These are phyloP conservation scores for Dendrocincla fuliginosa DNA, from an alignment of 2,797 vertebrate species.

Conservation along the genomic window DNA sequence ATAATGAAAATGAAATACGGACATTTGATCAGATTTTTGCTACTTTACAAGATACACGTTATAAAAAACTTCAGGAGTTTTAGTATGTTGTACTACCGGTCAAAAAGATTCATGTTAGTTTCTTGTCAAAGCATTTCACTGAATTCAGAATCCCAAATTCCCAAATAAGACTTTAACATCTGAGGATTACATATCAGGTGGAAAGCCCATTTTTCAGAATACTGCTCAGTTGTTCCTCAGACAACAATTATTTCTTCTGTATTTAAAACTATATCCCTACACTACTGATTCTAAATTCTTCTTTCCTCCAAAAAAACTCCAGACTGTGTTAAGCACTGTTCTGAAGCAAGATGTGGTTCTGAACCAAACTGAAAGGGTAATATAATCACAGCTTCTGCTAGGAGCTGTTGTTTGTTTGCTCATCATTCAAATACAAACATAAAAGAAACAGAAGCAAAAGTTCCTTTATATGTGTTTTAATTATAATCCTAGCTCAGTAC, in stretches of 20 bases:
- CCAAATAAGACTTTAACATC: not conserved
- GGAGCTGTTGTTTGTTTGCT: not conserved
- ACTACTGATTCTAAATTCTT: not conserved
- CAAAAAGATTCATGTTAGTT: not conserved
- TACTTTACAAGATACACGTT: not conserved
- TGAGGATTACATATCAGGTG: not conserved
- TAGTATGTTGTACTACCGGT: not conserved
- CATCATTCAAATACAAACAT: not conserved
- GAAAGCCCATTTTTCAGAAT: not conserved
- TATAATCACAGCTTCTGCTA: not conserved
- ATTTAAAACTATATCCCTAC: not conserved
- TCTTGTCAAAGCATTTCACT: not conserved
- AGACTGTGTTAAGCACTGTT: not conserved
- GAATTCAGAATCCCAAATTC: not conserved
- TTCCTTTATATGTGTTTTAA: not conserved
- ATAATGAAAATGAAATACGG: not conserved
- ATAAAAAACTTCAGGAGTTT: not conserved
- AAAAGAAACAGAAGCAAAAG: not conserved
- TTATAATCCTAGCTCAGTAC: not conserved
- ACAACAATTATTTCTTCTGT: not conserved
- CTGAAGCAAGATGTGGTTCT: not conserved
- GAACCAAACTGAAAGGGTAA: not conserved
- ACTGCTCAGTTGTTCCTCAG: not conserved
- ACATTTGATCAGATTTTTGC: not conserved
- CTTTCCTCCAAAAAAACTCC: rapidly evolving